Conservation (phyloP, 2,113 vertebrate genomes). For the Phoenicopterus ruber region DNA sequence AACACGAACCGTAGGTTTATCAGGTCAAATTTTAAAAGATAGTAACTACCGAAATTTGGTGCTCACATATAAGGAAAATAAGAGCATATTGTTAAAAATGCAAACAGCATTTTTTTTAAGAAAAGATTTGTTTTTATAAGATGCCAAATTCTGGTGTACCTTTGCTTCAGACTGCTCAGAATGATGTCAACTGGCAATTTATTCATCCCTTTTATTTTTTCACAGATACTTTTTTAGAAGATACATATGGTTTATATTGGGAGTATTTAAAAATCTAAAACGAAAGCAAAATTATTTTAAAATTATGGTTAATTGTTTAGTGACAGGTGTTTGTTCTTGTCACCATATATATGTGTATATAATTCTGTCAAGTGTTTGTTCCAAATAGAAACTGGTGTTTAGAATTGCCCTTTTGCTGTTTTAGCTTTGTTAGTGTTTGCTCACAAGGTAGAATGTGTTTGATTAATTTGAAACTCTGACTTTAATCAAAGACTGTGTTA, state of each 20-base stretch:
- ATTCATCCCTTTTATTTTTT: background rate
- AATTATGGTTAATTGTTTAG: background rate
- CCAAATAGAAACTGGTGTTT: background rate
- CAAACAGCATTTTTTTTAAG: background rate
- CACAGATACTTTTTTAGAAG: background rate
- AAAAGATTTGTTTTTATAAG: background rate
- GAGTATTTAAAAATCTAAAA: background rate
- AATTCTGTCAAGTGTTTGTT: background rate
- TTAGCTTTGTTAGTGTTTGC: background rate
- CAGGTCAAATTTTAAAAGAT: background rate
- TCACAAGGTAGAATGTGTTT: background rate
- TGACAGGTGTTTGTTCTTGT: background rate
- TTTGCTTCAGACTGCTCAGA: background rate
- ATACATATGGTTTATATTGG: background rate
- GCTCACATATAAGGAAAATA: background rate
- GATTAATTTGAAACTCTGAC: background rate
- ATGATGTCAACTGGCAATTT: background rate
- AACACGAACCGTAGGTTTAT: background rate
- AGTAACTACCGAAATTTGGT: background rate
- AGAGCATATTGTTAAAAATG: background rate
- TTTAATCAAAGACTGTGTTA: background rate
- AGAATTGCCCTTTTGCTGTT: background rate
- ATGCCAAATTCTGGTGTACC: background rate
- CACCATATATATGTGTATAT: background rate
- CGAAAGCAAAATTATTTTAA: background rate